Conservation (phyloP, 2,888 invertebrate genomes). For the Vannuccia rotundouncinata region DNA sequence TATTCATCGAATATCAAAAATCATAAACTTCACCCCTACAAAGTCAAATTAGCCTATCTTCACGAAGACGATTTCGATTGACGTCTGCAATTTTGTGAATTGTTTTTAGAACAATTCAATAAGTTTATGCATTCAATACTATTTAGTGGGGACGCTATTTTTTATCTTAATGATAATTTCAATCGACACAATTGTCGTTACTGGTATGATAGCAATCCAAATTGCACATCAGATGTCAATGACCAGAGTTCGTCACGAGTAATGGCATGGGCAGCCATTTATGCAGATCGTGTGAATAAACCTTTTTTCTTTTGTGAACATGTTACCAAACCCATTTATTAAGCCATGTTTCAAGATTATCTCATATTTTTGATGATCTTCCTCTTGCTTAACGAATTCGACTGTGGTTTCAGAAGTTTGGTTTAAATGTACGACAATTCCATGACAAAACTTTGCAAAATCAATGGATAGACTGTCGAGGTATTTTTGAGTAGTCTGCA, state of each 20-base stretch:
- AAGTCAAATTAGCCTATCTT: constrained; percentile 3
- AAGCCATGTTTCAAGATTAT: background rate
- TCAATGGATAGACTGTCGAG: constrained; percentile 20
- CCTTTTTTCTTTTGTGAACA: constrained; percentile 36
- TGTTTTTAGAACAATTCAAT: constrained; percentile 20
- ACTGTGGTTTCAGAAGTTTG: constrained; percentile 17
- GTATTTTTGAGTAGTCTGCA: background rate
- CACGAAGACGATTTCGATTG: constrained; percentile 14
- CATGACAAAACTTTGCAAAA: background rate
- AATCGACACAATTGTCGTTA: constrained; percentile 36
- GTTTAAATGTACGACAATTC: constrained; percentile 27
- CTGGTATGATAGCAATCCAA: constrained; percentile 27
- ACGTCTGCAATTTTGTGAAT: constrained; percentile 27
- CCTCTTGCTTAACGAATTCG: background rate
- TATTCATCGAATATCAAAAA: constrained; percentile 19
- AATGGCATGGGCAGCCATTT: constrained; percentile 32
- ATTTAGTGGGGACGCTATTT: constrained; percentile 36
- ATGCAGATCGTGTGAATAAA: constrained; percentile 27
- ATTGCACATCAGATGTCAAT: constrained; percentile 28
- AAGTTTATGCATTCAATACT: constrained; percentile 9
- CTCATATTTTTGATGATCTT: background rate
- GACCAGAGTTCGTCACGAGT: constrained; percentile 25
- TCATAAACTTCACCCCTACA: constrained; percentile 28
- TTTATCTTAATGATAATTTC: constrained; percentile 32
- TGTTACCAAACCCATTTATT: constrained; percentile 25